Evolutionary conservation across 2,888 invertebrate species (phyloP).

Genomic region (Tricholauxania praeusta): DNA sequence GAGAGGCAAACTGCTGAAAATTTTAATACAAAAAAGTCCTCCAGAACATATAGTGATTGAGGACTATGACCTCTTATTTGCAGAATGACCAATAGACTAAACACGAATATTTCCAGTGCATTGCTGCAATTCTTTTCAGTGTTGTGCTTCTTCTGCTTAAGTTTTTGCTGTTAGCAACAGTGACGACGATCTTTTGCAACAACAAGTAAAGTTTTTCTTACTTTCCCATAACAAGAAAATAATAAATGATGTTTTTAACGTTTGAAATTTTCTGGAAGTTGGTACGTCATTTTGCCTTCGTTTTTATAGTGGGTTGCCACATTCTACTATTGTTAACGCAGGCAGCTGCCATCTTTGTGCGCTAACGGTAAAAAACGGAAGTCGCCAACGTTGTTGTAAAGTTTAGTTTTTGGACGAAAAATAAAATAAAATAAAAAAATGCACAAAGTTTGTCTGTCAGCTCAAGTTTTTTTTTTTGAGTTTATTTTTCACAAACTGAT

Average conservation of each 20-base stretch:
- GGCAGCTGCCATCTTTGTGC: not conserved
- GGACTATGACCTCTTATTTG: too few species aligned
- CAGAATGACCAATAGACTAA: too few species aligned
- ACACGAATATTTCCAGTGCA: too few species aligned
- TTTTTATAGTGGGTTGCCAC: not conserved
- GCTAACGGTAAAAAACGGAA: not conserved
- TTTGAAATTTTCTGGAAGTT: slow-evolving; percentile 19
- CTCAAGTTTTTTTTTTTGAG: not conserved
- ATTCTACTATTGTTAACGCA: slow-evolving; percentile 11
- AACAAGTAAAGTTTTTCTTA: slow-evolving; percentile 8
- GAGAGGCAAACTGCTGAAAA: too few species aligned
- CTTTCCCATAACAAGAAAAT: slow-evolving; percentile 22
- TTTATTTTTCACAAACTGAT: not conserved
- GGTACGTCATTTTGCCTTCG: not conserved
- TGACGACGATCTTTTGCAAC: not conserved
- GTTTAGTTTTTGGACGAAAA: not conserved
- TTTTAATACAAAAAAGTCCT: too few species aligned
- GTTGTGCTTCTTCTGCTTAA: not conserved
- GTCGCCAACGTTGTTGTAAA: not conserved
- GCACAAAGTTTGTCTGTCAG: not conserved
- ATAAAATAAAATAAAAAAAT: slow-evolving; percentile 2
- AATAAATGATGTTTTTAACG: slow-evolving; percentile 23
- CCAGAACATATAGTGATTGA: too few species aligned
- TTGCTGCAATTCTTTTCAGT: not conserved
- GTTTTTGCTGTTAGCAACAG: not conserved